Percentiles rank a stretch among this genome's conserved stretches.
These are phyloP conservation scores for Romanomermis culicivorax DNA, from an alignment of 2,888 invertebrate species.

Conservation along the genomic window DNA sequence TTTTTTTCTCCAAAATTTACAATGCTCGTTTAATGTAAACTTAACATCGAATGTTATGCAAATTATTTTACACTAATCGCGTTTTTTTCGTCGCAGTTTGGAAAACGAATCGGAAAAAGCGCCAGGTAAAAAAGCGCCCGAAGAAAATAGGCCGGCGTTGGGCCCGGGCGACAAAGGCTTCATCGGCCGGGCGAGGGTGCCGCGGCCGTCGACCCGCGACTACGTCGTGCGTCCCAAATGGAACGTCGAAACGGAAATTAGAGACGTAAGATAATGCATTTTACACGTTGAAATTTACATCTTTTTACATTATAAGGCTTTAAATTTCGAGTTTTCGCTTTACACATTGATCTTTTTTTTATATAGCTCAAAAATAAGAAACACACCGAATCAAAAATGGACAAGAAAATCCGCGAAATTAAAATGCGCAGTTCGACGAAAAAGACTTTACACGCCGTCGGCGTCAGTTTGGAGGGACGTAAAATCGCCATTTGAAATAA, in stretches of 20 bases:
- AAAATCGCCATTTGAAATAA: too few relatives aligned
- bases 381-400: too few relatives aligned
- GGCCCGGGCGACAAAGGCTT: constrained; percentile 87
- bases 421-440: constrained; percentile 20
- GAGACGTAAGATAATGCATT: too few relatives aligned
- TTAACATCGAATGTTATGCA: too few relatives aligned
- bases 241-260: constrained; percentile 39
- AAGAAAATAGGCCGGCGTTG: background rate
- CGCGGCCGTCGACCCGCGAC: constrained; percentile 79
- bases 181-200: constrained; percentile 65
- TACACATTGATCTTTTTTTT: background rate
- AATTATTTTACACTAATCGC: background rate
- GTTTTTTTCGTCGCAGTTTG: background rate
- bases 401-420: constrained; percentile 18
- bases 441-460: constrained; percentile 18
- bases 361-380: background rate
- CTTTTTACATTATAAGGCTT: background rate
- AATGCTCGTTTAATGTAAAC: background rate
- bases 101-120: background rate
- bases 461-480: constrained; percentile 22
- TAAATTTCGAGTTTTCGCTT: background rate
- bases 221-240: constrained; percentile 83
- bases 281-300: too few relatives aligned
- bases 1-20: too few relatives aligned
- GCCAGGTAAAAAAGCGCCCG: background rate